Evolutionary conservation across 2,113 vertebrate species (phyloP).

Genomic region (Xyrauchen texanus): DNA sequence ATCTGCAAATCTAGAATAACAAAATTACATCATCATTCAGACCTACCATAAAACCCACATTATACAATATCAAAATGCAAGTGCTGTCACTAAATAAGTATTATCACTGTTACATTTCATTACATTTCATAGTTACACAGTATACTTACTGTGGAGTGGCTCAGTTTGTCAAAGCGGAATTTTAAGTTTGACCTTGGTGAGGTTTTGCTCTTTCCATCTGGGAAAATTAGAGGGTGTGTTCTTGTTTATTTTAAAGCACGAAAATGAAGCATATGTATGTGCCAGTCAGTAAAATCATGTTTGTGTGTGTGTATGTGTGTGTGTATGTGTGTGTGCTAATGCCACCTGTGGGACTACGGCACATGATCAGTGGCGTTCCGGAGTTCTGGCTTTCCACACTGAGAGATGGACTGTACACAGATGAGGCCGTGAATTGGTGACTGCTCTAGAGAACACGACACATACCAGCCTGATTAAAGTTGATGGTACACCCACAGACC

Average conservation of each 20-base stretch:
- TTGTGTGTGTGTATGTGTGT: background rate
- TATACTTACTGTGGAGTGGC: conserved; percentile 82
- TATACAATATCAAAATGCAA: no score
- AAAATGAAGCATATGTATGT: no score
- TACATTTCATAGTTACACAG: no score
- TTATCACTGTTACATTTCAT: no score
- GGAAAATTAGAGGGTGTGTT: conserved; percentile 9
- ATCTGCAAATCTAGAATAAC: no score
- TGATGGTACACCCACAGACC: no score
- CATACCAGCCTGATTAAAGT: background rate
- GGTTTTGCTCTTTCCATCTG: conserved; percentile 89
- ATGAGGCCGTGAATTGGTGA: conserved; percentile 83
- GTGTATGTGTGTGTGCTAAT: background rate
- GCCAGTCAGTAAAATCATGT: background rate
- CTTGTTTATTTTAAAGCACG: background rate
- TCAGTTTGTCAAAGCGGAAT: conserved; percentile 96
- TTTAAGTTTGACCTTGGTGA: conserved; percentile 95
- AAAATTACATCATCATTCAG: no score
- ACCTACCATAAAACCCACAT: no score
- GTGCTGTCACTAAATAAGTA: no score
- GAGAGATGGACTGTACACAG: conserved; percentile 80
- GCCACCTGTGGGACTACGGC: conserved; percentile 89
- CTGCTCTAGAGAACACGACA: conserved; percentile 70
- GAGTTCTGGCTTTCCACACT: conserved; percentile 80
- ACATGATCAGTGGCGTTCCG: conserved; percentile 88